Conservation (phyloP, 2,113 vertebrate genomes). For the Aleadryas rufinucha region DNA sequence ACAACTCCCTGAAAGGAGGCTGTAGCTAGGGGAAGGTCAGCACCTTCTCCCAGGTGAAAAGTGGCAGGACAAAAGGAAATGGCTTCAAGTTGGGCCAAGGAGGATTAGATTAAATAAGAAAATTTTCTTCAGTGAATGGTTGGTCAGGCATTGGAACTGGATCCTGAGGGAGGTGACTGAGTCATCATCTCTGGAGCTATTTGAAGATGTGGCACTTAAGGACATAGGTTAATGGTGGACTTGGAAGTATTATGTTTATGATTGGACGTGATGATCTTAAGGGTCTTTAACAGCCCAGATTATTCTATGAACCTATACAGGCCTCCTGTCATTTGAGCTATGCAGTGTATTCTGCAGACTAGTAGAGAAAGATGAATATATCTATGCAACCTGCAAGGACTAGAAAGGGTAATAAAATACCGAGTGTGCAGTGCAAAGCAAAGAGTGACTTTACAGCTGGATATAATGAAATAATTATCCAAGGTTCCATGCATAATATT, state of each 20-base stretch:
- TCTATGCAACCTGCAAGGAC: not conserved
- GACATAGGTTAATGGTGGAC: not conserved
- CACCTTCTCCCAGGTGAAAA: not conserved
- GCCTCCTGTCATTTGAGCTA: not conserved
- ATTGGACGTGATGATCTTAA: not conserved
- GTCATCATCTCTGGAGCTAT: not conserved
- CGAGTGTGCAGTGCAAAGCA: not conserved
- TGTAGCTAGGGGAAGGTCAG: fast-evolving
- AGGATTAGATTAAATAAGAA: not conserved
- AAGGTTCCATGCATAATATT: not conserved
- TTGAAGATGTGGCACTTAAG: not conserved
- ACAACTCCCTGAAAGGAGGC: not conserved
- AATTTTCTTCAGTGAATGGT: not conserved
- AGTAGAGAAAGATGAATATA: not conserved
- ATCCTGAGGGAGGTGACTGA: not conserved
- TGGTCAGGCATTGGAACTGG: not conserved
- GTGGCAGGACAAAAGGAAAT: not conserved
- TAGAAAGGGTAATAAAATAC: not conserved
- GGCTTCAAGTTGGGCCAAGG: fast-evolving
- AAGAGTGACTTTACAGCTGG: not conserved
- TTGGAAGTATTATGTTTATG: not conserved
- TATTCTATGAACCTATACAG: not conserved
- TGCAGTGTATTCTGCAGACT: not conserved
- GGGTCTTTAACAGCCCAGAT: not conserved
- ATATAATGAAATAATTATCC: not conserved